phyloP scores from a whole-genome alignment of 2,888 invertebrate species.

The Isotomurus palustris region DNA sequence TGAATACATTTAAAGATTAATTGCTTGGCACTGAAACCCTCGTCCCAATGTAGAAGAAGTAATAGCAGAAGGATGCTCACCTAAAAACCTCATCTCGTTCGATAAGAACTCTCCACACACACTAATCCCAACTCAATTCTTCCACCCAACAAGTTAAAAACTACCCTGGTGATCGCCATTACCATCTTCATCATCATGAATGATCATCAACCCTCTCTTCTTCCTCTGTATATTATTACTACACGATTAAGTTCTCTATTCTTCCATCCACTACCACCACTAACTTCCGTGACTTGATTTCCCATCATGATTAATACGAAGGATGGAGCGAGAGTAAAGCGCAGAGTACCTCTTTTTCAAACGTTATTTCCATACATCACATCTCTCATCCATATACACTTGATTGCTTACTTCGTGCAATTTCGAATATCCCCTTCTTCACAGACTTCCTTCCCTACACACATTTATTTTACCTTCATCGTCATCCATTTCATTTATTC shows the following conservation, averaged over 20 bases:
- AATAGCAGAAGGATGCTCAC: too few relatives aligned
- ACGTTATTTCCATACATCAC: not conserved
- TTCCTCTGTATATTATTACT: not conserved
- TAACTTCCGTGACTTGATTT: slow-evolving; percentile 28
- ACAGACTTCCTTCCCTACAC: too few relatives aligned
- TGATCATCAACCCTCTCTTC: not conserved
- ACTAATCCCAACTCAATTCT: too few relatives aligned
- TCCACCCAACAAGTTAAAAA: too few relatives aligned
- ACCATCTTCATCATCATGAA: not conserved
- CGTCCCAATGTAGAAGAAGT: too few relatives aligned
- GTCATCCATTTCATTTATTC: slow-evolving; percentile 7
- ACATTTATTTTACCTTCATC: slow-evolving; percentile 8
- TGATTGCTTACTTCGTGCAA: not conserved
- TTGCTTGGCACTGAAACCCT: too few relatives aligned
- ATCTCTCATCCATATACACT: not conserved
- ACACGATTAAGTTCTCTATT: not conserved
- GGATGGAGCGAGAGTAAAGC: too few relatives aligned
- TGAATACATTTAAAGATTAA: too few relatives aligned
- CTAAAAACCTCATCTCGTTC: too few relatives aligned
- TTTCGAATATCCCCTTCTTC: too few relatives aligned
- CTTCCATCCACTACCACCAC: slow-evolving; percentile 18
- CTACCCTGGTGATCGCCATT: too few relatives aligned
- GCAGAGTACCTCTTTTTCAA: not conserved
- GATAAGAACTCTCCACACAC: too few relatives aligned
- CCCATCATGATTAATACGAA: slow-evolving; percentile 34